Percentiles rank a stretch among this genome's conserved stretches.
These are phyloP conservation scores for Scaptomyza polygonia DNA, from an alignment of 2,888 invertebrate species.

Conservation along the genomic window DNA sequence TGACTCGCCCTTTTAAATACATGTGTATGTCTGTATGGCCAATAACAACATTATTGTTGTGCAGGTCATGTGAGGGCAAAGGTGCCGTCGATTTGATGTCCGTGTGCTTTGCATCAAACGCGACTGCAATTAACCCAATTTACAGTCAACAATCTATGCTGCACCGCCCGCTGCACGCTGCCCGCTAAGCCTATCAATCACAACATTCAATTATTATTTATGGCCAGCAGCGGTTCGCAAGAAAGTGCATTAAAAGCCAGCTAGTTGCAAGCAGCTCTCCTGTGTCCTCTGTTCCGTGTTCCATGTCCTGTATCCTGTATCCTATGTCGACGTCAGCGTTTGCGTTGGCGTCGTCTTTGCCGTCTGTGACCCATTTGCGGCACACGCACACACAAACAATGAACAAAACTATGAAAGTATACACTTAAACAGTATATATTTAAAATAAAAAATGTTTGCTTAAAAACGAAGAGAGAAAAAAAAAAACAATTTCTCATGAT, in stretches of 20 bases:
- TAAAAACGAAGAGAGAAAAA: too few relatives aligned
- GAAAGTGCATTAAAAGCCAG: constrained; percentile 44
- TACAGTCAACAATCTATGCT: constrained; percentile 22
- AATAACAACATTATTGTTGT: constrained; percentile 45
- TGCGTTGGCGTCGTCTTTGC: constrained; percentile 15
- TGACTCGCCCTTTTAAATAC: constrained; percentile 12
- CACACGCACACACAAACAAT: constrained; percentile 36
- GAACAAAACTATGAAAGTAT: background rate
- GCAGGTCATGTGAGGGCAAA: constrained; percentile 36
- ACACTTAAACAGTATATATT: constrained; percentile 1
- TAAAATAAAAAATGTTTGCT: too few relatives aligned
- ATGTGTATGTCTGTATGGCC: constrained; percentile 1
- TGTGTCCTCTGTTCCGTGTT: background rate
- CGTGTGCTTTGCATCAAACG: constrained; percentile 25
- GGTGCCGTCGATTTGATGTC: constrained; percentile 35
- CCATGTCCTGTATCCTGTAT: constrained; percentile 3
- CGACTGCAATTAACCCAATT: constrained; percentile 69
- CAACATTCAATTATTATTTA: constrained; percentile 65
- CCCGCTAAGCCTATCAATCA: constrained; percentile 47
- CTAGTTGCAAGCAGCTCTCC: constrained; percentile 12
- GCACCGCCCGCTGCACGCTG: background rate
- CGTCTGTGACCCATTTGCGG: constrained; percentile 65
- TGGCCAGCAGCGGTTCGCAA: constrained; percentile 33
- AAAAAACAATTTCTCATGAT: too few relatives aligned
- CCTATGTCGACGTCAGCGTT: background rate